Evolutionary conservation across 2,113 vertebrate species (phyloP), one percentile per base, ranked within the genome.

Genomic region (Enhydra lutris): DNA sequence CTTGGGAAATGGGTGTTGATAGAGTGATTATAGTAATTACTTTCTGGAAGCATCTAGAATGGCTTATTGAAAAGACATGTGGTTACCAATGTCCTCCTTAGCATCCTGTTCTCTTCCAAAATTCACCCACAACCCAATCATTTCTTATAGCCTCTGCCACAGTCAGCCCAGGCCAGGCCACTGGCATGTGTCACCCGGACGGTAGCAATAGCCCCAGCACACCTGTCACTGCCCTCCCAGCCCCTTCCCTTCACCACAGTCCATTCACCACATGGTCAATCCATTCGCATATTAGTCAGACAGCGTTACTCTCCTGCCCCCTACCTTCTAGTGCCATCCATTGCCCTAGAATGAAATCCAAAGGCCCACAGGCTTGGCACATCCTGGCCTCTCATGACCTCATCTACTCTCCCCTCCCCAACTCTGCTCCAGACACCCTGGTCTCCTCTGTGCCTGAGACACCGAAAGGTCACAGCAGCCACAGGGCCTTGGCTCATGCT

Each of bases 231-330:
- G 0, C 3, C 39, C 76, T 1, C 2, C 36, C 9, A 3, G 8
- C 11, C 29, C 29, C n/a, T 3, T 34, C 34, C 39, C 26, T 29
- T 12, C 8, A 0, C 24, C 0, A 6, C 1, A 6, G 20, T n/a
- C 65, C 26, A 1, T 23, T 12, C 8, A 1, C 24, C 0, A 4
- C 12, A 2, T 5, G 0, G 24, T 20, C 36, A 31, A 0, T 1
- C 45, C 63, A 17, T 23, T 29, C 24, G 34, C 1, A 4, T 1
- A 0, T 7, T 10, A 52, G n/a, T 86, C 73, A 63, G 42, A 36
- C 0, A 26, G 6, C 31, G 24, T 76, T n/a, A 4, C 6, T 9
- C 6, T 23, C 50, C 80, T 80, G 39, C 7, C 24, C 14, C n/a
- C 29, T 4, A 21, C 20, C 55, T 80, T 26, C 39, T 15, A 26